Evolutionary conservation across 2,888 invertebrate species (phyloP).

Genomic region (Yponomeuta cagnagella): DNA sequence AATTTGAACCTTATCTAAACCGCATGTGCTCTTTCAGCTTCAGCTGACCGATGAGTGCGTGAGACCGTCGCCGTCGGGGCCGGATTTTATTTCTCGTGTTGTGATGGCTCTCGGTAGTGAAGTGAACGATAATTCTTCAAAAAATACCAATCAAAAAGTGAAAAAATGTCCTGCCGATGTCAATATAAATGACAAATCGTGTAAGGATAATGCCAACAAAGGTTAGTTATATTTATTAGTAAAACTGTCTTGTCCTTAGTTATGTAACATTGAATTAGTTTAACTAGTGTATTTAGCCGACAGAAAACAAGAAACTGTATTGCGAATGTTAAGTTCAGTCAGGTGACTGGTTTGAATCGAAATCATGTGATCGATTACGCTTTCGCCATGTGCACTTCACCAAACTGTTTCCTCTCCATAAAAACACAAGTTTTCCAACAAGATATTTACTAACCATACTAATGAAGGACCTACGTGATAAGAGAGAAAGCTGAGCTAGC

Average conservation of each 20-base stretch:
- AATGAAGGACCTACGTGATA: too few relatives aligned
- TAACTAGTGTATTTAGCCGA: not conserved
- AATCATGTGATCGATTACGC: conserved; percentile 49
- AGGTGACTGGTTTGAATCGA: conserved; percentile 44
- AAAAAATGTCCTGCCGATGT: conserved; percentile 65
- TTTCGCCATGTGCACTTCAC: conserved; percentile 19
- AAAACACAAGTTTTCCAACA: not conserved
- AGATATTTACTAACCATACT: not conserved
- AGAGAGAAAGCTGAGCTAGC: too few relatives aligned
- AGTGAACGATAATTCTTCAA: conserved; percentile 71
- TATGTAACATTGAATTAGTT: conserved; percentile 60
- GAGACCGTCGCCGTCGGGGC: conserved; percentile 65
- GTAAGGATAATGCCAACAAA: conserved; percentile 61
- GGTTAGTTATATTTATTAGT: conserved; percentile 51
- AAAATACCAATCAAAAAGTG: conserved; percentile 67
- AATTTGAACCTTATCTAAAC: conserved; percentile 68
- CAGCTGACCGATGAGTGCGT: conserved; percentile 56
- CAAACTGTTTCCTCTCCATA: not conserved
- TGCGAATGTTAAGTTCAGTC: conserved; percentile 33
- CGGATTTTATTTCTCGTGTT: conserved; percentile 66
- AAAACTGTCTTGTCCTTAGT: conserved; percentile 58
- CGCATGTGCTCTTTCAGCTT: conserved; percentile 64
- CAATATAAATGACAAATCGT: conserved; percentile 61
- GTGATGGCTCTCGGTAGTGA: conserved; percentile 77
- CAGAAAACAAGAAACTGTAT: not conserved